Conservation (phyloP, 2,888 invertebrate species). For the Galeopsomyia nigrocyanea region DNA sequence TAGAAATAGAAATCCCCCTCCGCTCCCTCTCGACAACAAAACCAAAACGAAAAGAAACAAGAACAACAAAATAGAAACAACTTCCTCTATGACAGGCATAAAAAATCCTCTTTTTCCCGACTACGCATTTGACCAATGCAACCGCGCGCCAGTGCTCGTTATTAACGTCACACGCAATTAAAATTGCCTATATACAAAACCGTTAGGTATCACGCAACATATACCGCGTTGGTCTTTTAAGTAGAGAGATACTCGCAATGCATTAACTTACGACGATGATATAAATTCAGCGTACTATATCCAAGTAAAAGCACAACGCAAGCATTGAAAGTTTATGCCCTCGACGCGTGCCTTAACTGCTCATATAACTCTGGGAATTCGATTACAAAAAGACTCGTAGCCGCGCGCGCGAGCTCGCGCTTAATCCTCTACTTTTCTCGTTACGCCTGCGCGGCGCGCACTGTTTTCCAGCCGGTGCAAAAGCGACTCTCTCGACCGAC, state of each 20-base stretch:
- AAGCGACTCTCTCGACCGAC: not conserved
- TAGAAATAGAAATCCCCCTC: no score
- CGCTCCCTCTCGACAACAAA: no score
- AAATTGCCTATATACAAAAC: slow-evolving; percentile 7
- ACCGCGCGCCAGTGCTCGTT: slow-evolving; percentile 1
- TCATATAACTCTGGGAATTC: slow-evolving; percentile 35
- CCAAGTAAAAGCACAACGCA: not conserved
- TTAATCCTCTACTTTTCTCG: slow-evolving; percentile 20
- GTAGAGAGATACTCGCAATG: slow-evolving; percentile 21
- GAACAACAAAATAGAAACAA: no score
- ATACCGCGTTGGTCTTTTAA: not conserved
- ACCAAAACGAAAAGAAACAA: no score
- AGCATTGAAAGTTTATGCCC: slow-evolving; percentile 20
- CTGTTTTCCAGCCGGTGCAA: not conserved
- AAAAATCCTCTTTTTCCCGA: no score
- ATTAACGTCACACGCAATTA: slow-evolving; percentile 18
- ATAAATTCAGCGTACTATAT: slow-evolving; percentile 18
- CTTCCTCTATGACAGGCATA: no score
- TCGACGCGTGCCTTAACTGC: slow-evolving; percentile 30
- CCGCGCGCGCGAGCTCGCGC: not conserved
- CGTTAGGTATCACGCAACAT: not conserved
- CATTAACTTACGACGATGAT: slow-evolving; percentile 28
- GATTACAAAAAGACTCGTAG: slow-evolving; percentile 35
- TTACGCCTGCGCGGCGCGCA: not conserved
- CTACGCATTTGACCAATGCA: not conserved